Base-by-base conservation (phyloP, 2,888 invertebrate species). In the Itoplectis maculator region DNA sequence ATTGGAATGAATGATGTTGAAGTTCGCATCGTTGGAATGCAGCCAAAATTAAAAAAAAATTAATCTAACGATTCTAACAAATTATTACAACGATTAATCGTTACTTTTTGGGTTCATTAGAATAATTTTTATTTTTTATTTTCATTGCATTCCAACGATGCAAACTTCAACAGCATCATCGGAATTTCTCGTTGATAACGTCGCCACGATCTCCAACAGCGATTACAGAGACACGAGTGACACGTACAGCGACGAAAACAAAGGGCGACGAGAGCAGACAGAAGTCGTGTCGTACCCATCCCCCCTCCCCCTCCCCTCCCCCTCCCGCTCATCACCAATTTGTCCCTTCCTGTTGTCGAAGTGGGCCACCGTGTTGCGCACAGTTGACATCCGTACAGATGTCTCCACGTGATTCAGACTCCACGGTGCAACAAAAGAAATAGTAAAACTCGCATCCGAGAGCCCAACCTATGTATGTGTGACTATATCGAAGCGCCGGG, bases 301-400 rank as follows among this genome's bases (percentile, higher is more conserved):
- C n/a, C n/a, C n/a, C n/a, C n/a, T 68, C 49, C 5, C 45, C 70
- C 45, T 85, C 87, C 85, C 86, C 88, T 88, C 85, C n/a, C n/a
- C 68, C 49, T 29, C 45, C 70, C 45, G 85, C 87, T 86, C 86
- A 88, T 88, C 85, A 88, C 85, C 88, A 90, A 90, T 89, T 89
- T 88, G 89, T 87, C 86, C 83, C 89, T 89, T 90, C 89, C 89
- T 90, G 89, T 88, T 87, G 87, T 88, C 87, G 85, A 87, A 88
- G 81, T 85, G 86, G 86, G 79, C 83, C 84, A 87, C 66, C 40
- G 47, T 23, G 45, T 59, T 68, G 20, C 51, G 56, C 56, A 68
- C 20, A 23, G 47, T 61, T n/a, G 59, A 69, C 73, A 69, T 69
- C 68, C 69, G 40, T 51, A 63, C 69, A 23, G 59, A 56, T 15